phyloP scores from a whole-genome alignment of 2,113 vertebrate species.

The Clarias macrocephalus region DNA sequence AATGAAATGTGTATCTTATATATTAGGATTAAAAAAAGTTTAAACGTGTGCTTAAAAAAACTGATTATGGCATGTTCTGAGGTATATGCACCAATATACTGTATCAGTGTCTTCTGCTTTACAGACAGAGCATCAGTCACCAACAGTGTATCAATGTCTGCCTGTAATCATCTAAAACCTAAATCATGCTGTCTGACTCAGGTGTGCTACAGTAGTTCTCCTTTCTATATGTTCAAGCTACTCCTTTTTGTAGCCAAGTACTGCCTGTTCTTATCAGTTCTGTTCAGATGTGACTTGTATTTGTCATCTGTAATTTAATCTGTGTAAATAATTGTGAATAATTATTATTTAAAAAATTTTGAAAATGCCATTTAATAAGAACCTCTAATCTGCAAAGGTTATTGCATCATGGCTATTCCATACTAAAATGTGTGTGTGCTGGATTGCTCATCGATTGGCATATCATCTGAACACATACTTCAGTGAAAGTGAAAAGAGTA shows the following conservation, averaged over 20 bases:
- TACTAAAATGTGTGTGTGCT: not conserved
- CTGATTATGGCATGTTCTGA: not conserved
- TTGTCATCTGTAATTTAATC: constrained; percentile 44
- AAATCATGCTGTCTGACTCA: not conserved
- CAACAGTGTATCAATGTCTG: not conserved
- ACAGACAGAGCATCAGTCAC: constrained; percentile 23
- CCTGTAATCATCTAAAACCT: not conserved
- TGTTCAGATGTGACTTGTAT: constrained; percentile 40
- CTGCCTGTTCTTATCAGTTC: constrained; percentile 18
- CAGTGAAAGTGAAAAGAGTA: not conserved
- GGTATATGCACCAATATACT: not conserved
- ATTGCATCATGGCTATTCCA: not conserved
- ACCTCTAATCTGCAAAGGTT: not conserved
- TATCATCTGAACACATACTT: not conserved
- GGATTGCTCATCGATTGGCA: not conserved
- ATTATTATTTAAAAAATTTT: constrained; percentile 54
- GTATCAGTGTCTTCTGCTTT: constrained; percentile 40
- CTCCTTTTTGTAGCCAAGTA: not conserved
- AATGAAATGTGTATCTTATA: not conserved
- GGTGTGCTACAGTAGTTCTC: not conserved
- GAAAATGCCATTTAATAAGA: constrained; percentile 31
- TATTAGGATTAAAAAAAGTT: not conserved
- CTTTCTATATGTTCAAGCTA: not conserved
- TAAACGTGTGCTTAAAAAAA: not conserved
- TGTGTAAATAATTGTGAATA: constrained; percentile 73